These are phyloP conservation scores for Acrocera orbiculus DNA, from an alignment of 2,888 invertebrate genomes.

Conservation along the genomic window DNA sequence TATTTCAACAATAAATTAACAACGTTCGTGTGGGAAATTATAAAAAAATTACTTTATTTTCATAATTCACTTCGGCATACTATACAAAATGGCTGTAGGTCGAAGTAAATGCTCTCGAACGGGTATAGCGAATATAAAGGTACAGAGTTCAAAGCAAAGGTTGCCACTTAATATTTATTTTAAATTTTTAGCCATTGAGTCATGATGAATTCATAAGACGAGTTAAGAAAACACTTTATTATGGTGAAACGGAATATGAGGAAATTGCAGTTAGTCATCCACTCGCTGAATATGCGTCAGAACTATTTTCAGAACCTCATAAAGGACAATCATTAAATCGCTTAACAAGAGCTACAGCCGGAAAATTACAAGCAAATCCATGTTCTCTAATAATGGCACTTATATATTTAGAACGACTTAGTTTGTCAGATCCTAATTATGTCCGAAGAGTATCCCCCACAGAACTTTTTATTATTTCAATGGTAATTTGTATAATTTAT, in stretches of 20 bases:
- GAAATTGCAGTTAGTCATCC: slow-evolving; percentile 49
- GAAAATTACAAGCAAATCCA: slow-evolving; percentile 57
- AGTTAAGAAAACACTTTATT: slow-evolving; percentile 77
- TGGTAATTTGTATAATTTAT: slow-evolving; percentile 41
- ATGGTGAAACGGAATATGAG: slow-evolving; percentile 66
- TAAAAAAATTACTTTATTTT: no score
- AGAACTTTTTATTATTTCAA: slow-evolving; percentile 83
- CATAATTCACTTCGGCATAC: no score
- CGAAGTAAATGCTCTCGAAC: slow-evolving; percentile 22
- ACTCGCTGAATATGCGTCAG: slow-evolving; percentile 61
- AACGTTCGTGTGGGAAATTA: no score
- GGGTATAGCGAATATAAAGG: slow-evolving; percentile 16
- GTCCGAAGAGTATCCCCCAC: slow-evolving; percentile 68
- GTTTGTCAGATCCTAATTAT: slow-evolving; percentile 64
- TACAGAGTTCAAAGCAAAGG: slow-evolving; percentile 3
- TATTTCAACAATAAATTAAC: no score
- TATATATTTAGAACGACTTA: slow-evolving; percentile 81
- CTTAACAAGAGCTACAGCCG: slow-evolving; percentile 57
- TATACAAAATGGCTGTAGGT: slow-evolving; percentile 16
- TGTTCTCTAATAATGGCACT: slow-evolving; percentile 85
- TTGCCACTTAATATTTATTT: neutral
- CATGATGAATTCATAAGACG: slow-evolving; percentile 65
- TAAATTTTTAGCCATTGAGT: slow-evolving; percentile 21
- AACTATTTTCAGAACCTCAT: slow-evolving; percentile 62
- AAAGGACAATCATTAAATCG: slow-evolving; percentile 59